Evolutionary conservation across 2,113 vertebrate species (phyloP).

Genomic region (Cyanistes caeruleus): DNA sequence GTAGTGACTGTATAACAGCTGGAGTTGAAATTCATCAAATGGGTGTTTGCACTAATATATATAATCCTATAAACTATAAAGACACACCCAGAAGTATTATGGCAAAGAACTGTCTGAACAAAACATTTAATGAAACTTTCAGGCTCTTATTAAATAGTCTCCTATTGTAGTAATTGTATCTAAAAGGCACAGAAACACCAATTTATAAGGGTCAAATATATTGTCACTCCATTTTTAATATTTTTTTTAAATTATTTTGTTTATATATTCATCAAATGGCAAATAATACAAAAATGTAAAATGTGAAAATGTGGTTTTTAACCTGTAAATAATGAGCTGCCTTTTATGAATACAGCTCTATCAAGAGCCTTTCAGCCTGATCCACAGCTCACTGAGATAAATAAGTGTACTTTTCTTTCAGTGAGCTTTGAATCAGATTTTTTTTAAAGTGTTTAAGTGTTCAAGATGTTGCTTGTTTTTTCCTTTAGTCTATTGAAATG

Average conservation of each 20-base stretch:
- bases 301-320: background rate
- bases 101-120: background rate
- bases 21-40: constrained; percentile 35
- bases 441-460: background rate
- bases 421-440: background rate
- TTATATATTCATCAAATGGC: background rate
- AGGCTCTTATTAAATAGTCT: background rate
- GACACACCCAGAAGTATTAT: background rate
- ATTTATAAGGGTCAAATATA: background rate
- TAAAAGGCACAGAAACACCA: background rate
- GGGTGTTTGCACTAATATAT: background rate
- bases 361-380: background rate
- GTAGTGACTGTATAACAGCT: constrained; percentile 29
- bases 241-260: background rate
- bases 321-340: background rate
- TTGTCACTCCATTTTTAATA: background rate
- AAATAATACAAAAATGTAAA: background rate
- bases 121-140: background rate
- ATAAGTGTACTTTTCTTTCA: background rate
- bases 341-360: background rate
- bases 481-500: background rate
- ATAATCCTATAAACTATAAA: background rate
- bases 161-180: background rate
- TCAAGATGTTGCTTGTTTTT: background rate
- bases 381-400: background rate